Evolutionary conservation across 2,888 invertebrate species (phyloP), one percentile per base, ranked within the genome.

Genomic region (Ariolimax columbianus): DNA sequence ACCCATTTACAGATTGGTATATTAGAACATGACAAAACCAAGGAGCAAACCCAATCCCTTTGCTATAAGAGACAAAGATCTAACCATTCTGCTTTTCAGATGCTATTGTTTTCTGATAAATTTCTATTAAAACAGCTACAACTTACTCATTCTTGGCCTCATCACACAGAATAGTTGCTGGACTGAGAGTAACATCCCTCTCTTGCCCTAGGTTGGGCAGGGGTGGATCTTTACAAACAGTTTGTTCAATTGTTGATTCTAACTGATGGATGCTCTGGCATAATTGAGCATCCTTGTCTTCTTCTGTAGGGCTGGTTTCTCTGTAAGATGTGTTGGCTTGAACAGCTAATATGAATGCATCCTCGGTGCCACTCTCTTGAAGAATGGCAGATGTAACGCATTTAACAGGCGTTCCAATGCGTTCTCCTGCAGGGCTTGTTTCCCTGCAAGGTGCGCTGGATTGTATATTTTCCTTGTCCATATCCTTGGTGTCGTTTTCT

Each of bases 151-250:
- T 30, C 2, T 30, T 38, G 9, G 38, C 33, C 17, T 77, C 66
- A 19, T 81, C 79, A 23, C 83, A 80, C 19, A 91, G 91, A 19
- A 91, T 92, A 40, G 92, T 92, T 72, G 91, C 88, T 68, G 91
- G 87, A 84, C 91, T 85, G 68, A 89, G 88, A 68, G 83, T 85
- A 23, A 84, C 78, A 59, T 72, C n/a, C 77, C 90, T 89, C 59
- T 89, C 88, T n/a, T 90, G 88, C 73, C 90, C 90, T 7, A 92
- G 91, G 0, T 92, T 91, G 7, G 91, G 86, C 0, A 91, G 92
- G n/a, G 91, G 92, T 26, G 92, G 91, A 0, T 92, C 92, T 80
- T 91, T 87, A 87, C 92, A 92, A 23, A 91, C 86, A 2, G 93
- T 92, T 80, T 91, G 86, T 33, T 89, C 87, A 11, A 82, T 68